phyloP scores from a whole-genome alignment of 2,888 invertebrate species.

The Drosophila subsilvestris region DNA sequence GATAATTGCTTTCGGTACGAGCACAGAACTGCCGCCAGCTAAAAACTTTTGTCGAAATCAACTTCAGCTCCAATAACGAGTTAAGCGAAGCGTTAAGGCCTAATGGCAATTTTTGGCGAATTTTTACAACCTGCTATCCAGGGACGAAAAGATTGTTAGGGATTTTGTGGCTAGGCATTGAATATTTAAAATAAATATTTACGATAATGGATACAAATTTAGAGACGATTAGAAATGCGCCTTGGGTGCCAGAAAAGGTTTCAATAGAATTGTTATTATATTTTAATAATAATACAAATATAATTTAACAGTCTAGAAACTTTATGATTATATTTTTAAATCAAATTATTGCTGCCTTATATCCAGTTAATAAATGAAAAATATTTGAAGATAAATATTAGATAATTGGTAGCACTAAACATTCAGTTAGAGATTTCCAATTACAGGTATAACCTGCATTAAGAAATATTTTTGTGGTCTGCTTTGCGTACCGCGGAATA shows the following conservation, averaged over 20 bases:
- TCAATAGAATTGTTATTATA: too few species aligned
- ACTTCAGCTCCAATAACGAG: constrained; percentile 74
- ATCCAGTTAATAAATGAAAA: background rate
- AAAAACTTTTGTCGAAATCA: constrained; percentile 69
- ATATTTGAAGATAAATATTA: background rate
- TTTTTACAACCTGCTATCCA: constrained; percentile 26
- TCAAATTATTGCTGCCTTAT: too few species aligned
- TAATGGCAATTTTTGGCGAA: constrained; percentile 63
- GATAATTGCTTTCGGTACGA: constrained; percentile 72
- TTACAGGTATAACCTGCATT: too few species aligned
- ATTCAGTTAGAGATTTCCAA: too few species aligned
- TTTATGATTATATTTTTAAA: background rate
- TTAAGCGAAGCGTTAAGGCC: constrained; percentile 75
- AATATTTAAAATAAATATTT: background rate
- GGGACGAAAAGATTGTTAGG: constrained; percentile 9
- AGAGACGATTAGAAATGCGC: background rate
- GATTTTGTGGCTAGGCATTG: background rate
- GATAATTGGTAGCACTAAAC: too few species aligned
- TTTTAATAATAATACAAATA: too few species aligned
- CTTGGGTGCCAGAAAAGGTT: too few species aligned
- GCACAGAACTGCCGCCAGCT: constrained; percentile 61
- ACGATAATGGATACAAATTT: background rate
- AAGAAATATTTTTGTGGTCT: background rate
- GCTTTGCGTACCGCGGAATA: background rate
- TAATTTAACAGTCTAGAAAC: too few species aligned